phyloP scores from a whole-genome alignment of 2,888 invertebrate species.

The Dasysyrphus albostriatus region DNA sequence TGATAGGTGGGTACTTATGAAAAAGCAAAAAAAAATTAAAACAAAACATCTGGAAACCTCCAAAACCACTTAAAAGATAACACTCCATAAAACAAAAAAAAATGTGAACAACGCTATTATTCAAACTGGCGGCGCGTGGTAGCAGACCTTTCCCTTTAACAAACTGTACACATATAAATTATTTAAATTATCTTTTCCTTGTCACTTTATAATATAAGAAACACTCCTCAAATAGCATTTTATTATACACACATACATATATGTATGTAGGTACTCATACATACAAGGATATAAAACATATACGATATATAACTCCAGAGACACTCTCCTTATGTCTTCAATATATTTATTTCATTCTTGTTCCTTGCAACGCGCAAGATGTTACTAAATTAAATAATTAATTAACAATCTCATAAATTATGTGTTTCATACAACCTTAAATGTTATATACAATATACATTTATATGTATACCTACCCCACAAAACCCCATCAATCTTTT shows the following conservation, averaged over 20 bases:
- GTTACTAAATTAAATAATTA: slow-evolving; percentile 71
- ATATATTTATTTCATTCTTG: slow-evolving; percentile 15
- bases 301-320: background rate
- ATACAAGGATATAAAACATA: background rate
- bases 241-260: background rate
- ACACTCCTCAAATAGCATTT: slow-evolving; percentile 38
- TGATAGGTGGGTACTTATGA: background rate
- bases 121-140: slow-evolving; percentile 45
- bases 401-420: slow-evolving; percentile 72
- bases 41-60: slow-evolving; percentile 10
- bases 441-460: slow-evolving; percentile 2
- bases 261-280: background rate
- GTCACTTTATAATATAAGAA: slow-evolving; percentile 16
- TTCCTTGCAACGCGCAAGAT: slow-evolving; percentile 42
- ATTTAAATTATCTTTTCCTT: slow-evolving; percentile 59
- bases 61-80: slow-evolving; percentile 30
- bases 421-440: slow-evolving; percentile 52
- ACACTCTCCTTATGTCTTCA: slow-evolving; percentile 13
- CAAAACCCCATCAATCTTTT: slow-evolving; percentile 66
- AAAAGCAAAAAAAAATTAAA: background rate
- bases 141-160: slow-evolving; percentile 11
- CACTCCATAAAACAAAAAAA: slow-evolving; percentile 25
- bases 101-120: slow-evolving; percentile 51
- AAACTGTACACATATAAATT: slow-evolving; percentile 53
- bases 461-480: too few species aligned